A percentile compares a stretch with the other conserved stretches of the same genome.
phyloP scores from a whole-genome alignment of 2,113 vertebrate genomes.

The Reinhardtius hippoglossoides region DNA sequence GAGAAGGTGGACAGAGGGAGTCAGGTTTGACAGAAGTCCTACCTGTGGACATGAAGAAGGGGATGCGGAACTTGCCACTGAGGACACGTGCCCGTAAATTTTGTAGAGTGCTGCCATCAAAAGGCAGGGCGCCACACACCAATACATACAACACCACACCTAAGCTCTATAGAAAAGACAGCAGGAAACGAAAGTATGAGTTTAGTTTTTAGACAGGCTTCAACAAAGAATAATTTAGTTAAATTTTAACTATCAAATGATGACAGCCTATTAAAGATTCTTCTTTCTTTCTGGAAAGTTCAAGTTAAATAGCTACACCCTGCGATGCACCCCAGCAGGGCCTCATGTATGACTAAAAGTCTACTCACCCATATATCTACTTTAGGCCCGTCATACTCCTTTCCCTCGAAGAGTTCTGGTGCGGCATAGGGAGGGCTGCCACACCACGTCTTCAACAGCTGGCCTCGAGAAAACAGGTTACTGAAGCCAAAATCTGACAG shows the following conservation, averaged over 20 bases:
- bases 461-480: slow-evolving; percentile 95
- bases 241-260: too few relatives aligned
- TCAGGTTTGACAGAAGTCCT: slow-evolving; percentile 34
- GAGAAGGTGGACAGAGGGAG: background rate
- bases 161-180: slow-evolving; percentile 85
- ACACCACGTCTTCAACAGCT: slow-evolving; percentile 98
- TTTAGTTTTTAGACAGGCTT: background rate
- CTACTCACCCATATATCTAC: slow-evolving; percentile 97
- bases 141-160: slow-evolving; percentile 97
- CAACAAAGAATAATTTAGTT: background rate
- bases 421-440: slow-evolving; percentile 97
- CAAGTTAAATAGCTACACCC: slow-evolving; percentile 1
- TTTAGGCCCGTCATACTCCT: slow-evolving; percentile 98
- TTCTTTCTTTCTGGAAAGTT: background rate
- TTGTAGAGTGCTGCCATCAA: slow-evolving; percentile 98
- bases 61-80: slow-evolving; percentile 98
- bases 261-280: background rate
- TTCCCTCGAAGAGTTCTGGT: slow-evolving; percentile 97
- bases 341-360: background rate
- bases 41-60: slow-evolving; percentile 99
- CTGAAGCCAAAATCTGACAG: slow-evolving; percentile 96
- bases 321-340: background rate
- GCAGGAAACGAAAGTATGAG: background rate
- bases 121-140: slow-evolving; percentile 96
- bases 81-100: slow-evolving; percentile 95